Percentiles rank a stretch among this genome's conserved stretches.
phyloP scores from a whole-genome alignment of 2,113 vertebrate species.

The Scartelaos histophorus region DNA sequence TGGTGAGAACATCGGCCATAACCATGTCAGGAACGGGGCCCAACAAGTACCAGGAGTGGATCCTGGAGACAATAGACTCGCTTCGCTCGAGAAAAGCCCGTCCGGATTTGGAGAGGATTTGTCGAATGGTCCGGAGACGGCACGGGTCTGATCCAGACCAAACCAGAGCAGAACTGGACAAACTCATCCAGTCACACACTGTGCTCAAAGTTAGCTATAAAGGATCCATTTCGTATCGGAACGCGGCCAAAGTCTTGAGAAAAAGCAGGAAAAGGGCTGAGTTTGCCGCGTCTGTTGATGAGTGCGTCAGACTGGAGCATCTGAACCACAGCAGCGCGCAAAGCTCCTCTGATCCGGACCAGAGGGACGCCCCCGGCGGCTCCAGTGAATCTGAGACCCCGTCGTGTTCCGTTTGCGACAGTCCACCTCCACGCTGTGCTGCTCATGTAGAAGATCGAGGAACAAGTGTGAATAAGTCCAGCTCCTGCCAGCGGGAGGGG shows the following conservation, averaged over 20 bases:
- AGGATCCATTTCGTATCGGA: constrained; percentile 88
- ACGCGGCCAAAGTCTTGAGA: constrained; percentile 84
- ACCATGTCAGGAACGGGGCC: constrained; percentile 74
- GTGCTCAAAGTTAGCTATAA: constrained; percentile 92
- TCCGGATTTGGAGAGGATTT: constrained; percentile 89
- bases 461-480: constrained; percentile 70
- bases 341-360: constrained; percentile 72
- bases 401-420: constrained; percentile 47
- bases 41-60: constrained; percentile 85
- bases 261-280: constrained; percentile 79
- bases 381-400: constrained; percentile 33
- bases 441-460: constrained; percentile 60
- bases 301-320: constrained; percentile 55
- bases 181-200: constrained; percentile 87
- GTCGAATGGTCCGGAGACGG: constrained; percentile 87
- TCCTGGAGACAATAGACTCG: constrained; percentile 89
- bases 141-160: constrained; percentile 87
- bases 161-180: constrained; percentile 86
- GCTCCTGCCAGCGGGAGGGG: constrained; percentile 58
- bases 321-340: constrained; percentile 70
- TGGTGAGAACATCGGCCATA: constrained; percentile 67
- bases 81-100: constrained; percentile 88
- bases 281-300: constrained; percentile 64
- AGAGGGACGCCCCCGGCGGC: constrained; percentile 60
- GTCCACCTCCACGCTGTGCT: constrained; percentile 64